Conservation (phyloP, 2,113 vertebrate species). For the Entelurus aequoreus region DNA sequence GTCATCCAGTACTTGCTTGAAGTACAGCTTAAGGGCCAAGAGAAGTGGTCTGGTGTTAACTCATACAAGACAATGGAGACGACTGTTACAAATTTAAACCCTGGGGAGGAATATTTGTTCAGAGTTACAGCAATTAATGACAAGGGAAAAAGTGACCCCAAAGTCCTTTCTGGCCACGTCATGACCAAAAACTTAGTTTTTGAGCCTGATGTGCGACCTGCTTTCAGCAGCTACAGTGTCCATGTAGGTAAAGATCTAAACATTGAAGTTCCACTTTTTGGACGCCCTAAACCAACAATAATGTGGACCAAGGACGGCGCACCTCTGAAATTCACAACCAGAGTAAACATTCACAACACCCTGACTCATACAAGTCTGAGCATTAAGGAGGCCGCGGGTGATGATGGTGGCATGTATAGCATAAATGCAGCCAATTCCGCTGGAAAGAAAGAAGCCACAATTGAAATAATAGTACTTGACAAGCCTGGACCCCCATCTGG, state of each 20-base stretch:
- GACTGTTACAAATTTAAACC: slow-evolving; percentile 82
- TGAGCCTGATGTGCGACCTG: slow-evolving; percentile 88
- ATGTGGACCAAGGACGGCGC: slow-evolving; percentile 89
- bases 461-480: slow-evolving; percentile 92
- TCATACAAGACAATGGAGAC: slow-evolving; percentile 89
- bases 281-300: slow-evolving; percentile 88
- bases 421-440: slow-evolving; percentile 82
- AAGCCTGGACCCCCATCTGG: slow-evolving; percentile 92
- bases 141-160: slow-evolving; percentile 95
- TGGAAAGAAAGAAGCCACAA: slow-evolving; percentile 84
- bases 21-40: slow-evolving; percentile 88
- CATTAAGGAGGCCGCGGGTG: slow-evolving; percentile 89
- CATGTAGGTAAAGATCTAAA: slow-evolving; percentile 89
- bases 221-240: slow-evolving; percentile 88
- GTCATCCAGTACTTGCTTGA: slow-evolving; percentile 92
- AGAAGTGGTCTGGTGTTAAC: slow-evolving; percentile 90
- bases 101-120: slow-evolving; percentile 92
- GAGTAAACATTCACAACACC: slow-evolving; percentile 82
- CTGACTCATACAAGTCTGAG: slow-evolving; percentile 77
- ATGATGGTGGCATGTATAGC: slow-evolving; percentile 88
- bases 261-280: slow-evolving; percentile 86
- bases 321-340: slow-evolving; percentile 87
- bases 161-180: slow-evolving; percentile 86
- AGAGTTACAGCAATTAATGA: slow-evolving; percentile 94
- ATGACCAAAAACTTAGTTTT: slow-evolving; percentile 92